phyloP scores from a whole-genome alignment of 2,797 vertebrate genomes.

The Diceros bicornis region DNA sequence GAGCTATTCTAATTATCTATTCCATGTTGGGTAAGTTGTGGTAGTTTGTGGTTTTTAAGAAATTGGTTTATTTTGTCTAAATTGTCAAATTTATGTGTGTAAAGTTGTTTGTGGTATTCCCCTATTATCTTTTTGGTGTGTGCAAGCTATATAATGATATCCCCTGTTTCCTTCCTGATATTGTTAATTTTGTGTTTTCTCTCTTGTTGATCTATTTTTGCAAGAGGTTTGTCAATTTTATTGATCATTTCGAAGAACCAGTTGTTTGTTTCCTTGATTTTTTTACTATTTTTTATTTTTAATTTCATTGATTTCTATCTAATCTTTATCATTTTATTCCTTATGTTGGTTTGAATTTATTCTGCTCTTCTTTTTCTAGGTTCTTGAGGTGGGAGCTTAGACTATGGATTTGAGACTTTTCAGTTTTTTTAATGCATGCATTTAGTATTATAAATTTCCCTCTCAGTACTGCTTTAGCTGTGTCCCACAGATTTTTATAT shows the following conservation, averaged over 20 bases:
- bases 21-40: background rate
- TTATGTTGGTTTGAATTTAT: background rate
- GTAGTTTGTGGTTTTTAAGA: background rate
- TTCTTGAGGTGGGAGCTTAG: background rate
- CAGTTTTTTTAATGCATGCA: background rate
- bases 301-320: background rate
- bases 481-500: background rate
- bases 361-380: background rate
- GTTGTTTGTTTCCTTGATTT: conserved; percentile 2
- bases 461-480: background rate
- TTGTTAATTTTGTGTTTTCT: background rate
- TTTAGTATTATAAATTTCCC: conserved; percentile 4
- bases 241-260: background rate
- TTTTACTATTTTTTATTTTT: conserved; percentile 3
- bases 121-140: background rate
- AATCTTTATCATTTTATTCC: background rate
- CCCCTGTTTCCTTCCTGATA: background rate
- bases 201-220: background rate
- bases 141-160: background rate
- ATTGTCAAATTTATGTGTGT: background rate
- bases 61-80: background rate
- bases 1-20: background rate
- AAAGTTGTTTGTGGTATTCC: background rate
- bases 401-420: background rate
- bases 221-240: background rate